Evolutionary conservation across 2,888 invertebrate species (phyloP).

Genomic region (Tetramorium bicarinatum): DNA sequence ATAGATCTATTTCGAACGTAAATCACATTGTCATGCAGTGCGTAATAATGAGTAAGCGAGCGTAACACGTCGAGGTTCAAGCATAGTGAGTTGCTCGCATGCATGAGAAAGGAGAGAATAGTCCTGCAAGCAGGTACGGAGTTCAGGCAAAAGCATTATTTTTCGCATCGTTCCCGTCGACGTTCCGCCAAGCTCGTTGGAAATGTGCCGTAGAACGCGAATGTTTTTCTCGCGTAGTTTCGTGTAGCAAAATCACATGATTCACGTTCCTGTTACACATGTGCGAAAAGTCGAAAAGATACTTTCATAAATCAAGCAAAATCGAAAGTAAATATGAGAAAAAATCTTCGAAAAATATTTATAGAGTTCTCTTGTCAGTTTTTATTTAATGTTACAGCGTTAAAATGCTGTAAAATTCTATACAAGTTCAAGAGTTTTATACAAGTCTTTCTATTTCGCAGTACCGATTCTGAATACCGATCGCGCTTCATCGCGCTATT

Average conservation of each 20-base stretch:
- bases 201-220: conserved; percentile 29
- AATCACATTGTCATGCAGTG: conserved; percentile 66
- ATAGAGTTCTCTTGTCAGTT: background rate
- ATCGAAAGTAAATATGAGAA: background rate
- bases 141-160: conserved; percentile 17
- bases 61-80: conserved; percentile 70
- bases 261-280: background rate
- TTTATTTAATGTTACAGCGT: background rate
- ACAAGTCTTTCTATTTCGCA: background rate
- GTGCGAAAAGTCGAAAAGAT: background rate
- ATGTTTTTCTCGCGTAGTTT: background rate
- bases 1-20: conserved; percentile 69
- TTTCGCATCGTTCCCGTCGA: conserved; percentile 16
- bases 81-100: conserved; percentile 55
- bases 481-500: no score
- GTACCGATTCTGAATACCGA: no score
- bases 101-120: background rate
- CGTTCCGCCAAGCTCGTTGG: conserved; percentile 21
- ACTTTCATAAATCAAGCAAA: conserved; percentile 1
- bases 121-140: background rate
- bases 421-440: background rate
- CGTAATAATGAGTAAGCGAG: conserved; percentile 74
- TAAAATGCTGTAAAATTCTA: background rate
- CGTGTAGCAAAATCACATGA: background rate
- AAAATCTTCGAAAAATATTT: background rate